Base-by-base conservation (phyloP, 1,140 invertebrate species). In the Hycleus phaleratus region DNA sequence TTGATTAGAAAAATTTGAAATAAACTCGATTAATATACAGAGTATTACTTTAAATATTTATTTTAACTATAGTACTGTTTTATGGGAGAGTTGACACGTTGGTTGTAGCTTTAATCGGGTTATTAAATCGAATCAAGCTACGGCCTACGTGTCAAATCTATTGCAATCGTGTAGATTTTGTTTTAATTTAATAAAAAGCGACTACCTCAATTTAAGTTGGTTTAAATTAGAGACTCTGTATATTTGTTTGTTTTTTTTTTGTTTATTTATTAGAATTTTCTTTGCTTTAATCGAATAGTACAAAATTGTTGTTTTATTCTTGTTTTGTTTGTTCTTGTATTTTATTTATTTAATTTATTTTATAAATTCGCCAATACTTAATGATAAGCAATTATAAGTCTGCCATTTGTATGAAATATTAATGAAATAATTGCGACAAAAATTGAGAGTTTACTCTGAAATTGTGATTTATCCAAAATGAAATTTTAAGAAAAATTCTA, bases 211-310 rank as follows among this genome's bases (percentile, higher is more conserved):
- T 44, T 11, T 55, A 38, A 50, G 51, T 60, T 60, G 53, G 52
- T 56, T 60, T 50, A 49, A 56, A 51, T 46, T 46, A 42, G 10
- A 39, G n/a, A 43, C 54, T 60, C 53, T 60, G 52, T 56, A 40
- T 60, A 39, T 49, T 43, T 46, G 38, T 43, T 26, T 50, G 6
- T 32, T 56, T 56, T 9, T 50, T 50, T 56, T 51, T 56, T 26
- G 47, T 52, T 60, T 57, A 49, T 46, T 32, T 32, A 7, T 32
- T 32, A 5, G 4, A 5, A 32, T 32, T 32, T 32, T 4, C 48
- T 53, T 60, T 60, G 54, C 59, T 57, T 60, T 51, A 57, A 60
- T 24, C 38, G 54, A 38, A 60, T 57, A 60, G 53, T 57, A 60
- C 53, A 60, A 60, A 56, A 56, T 49, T 55, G 46, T 55, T 55